Percentiles rank a stretch among this genome's conserved stretches.
Evolutionary conservation across 2,888 invertebrate species (phyloP).

Genomic region (Andrena praecox): DNA sequence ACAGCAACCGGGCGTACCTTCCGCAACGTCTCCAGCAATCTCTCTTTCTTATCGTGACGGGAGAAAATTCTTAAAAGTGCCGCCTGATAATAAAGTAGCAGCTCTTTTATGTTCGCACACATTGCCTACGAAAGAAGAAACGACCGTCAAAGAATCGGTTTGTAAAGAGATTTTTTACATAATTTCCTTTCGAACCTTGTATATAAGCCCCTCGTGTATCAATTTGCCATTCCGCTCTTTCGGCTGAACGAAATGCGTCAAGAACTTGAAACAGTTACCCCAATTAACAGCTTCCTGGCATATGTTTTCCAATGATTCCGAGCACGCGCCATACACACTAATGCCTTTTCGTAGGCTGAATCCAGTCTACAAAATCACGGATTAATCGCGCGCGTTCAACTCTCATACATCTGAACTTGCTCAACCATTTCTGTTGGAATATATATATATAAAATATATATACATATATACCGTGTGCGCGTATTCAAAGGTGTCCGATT

Average conservation of each 20-base stretch:
- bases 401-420: not conserved
- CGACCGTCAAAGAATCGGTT: slow-evolving; percentile 5
- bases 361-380: slow-evolving; percentile 65
- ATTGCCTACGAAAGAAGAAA: slow-evolving; percentile 73
- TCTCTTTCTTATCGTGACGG: slow-evolving; percentile 53
- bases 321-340: slow-evolving; percentile 73
- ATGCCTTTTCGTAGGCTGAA: slow-evolving; percentile 76
- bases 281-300: slow-evolving; percentile 76
- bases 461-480: slow-evolving; percentile 58
- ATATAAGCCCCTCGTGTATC: slow-evolving; percentile 80
- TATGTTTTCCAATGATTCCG: slow-evolving; percentile 71
- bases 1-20: slow-evolving; percentile 76
- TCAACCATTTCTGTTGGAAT: not conserved
- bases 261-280: slow-evolving; percentile 81
- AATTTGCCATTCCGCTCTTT: slow-evolving; percentile 74
- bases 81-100: slow-evolving; percentile 80
- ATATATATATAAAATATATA: no score
- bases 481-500: slow-evolving; percentile 78
- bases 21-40: slow-evolving; percentile 73
- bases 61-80: slow-evolving; percentile 76
- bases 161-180: not conserved
- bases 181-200: slow-evolving; percentile 70
- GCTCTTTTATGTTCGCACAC: slow-evolving; percentile 80
- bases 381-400: not conserved
- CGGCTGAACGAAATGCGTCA: slow-evolving; percentile 72